Evolutionary conservation across 2,888 invertebrate species (phyloP).

Genomic region (Conchocele bisecta): DNA sequence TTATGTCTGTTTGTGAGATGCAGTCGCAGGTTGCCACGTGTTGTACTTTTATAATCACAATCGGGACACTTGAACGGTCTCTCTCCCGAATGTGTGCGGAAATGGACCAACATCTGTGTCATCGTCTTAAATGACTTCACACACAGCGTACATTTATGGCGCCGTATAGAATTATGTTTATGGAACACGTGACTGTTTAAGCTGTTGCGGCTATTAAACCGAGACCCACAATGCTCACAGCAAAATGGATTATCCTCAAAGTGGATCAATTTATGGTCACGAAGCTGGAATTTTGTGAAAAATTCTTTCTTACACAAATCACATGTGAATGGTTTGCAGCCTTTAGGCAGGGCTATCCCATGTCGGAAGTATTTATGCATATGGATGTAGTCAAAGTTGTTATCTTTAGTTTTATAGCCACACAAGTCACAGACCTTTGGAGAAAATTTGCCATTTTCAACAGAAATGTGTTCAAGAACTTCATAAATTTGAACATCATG

Average conservation of each 20-base stretch:
- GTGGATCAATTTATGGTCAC: slow-evolving; percentile 73
- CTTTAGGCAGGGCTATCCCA: slow-evolving; percentile 72
- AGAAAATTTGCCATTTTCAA: slow-evolving; percentile 50
- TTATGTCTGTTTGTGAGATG: slow-evolving; percentile 71
- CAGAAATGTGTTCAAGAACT: slow-evolving; percentile 52
- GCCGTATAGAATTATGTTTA: slow-evolving; percentile 67
- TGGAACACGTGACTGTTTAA: slow-evolving; percentile 76
- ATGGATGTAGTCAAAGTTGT: slow-evolving; percentile 72
- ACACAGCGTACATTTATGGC: slow-evolving; percentile 70
- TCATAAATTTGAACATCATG: slow-evolving; percentile 65
- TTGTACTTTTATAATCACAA: slow-evolving; percentile 73
- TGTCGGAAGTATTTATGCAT: slow-evolving; percentile 77
- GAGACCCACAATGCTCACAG: slow-evolving; percentile 74
- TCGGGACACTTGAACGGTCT: slow-evolving; percentile 72
- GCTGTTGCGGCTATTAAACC: slow-evolving; percentile 70
- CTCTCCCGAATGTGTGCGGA: slow-evolving; percentile 74
- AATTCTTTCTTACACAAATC: slow-evolving; percentile 76
- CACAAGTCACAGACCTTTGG: slow-evolving; percentile 74
- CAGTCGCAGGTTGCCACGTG: slow-evolving; percentile 73
- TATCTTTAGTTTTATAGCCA: slow-evolving; percentile 73
- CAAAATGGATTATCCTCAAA: slow-evolving; percentile 71
- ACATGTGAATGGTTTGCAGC: slow-evolving; percentile 73
- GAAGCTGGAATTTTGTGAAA: slow-evolving; percentile 74
- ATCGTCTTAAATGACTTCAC: slow-evolving; percentile 72
- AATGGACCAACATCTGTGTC: slow-evolving; percentile 73